phyloP scores from a whole-genome alignment of 2,888 invertebrate genomes.

The Drosophila greeni region DNA sequence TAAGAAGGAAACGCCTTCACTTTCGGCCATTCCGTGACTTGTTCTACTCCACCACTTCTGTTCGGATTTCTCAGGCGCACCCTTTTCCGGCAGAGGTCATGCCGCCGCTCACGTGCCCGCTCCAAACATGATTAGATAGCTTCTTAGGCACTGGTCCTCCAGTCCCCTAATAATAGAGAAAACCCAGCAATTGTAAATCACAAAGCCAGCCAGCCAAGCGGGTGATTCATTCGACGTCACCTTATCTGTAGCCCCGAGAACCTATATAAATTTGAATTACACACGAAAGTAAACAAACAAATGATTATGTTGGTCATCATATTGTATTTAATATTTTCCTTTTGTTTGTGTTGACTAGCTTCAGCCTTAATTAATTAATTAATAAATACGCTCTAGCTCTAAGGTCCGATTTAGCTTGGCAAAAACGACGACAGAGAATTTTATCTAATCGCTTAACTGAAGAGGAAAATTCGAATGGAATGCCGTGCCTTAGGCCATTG shows the following conservation, averaged over 20 bases:
- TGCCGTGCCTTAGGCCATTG: constrained; percentile 25
- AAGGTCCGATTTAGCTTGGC: constrained; percentile 17
- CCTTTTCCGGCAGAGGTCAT: neutral
- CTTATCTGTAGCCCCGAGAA: constrained; percentile 12
- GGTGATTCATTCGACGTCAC: constrained; percentile 22
- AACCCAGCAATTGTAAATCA: constrained; percentile 22
- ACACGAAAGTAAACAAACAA: constrained; percentile 12
- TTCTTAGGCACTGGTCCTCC: neutral
- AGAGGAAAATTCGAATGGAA: constrained; percentile 21
- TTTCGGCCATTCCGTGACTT: neutral
- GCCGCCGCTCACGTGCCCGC: constrained; percentile 4
- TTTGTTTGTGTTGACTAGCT: constrained; percentile 41
- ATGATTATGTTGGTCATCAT: constrained; percentile 41
- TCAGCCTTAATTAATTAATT: constrained; percentile 43
- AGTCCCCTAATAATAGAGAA: constrained; percentile 1
- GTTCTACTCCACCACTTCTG: neutral
- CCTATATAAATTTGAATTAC: constrained; percentile 9
- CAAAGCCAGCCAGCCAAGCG: neutral
- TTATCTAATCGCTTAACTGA: constrained; percentile 36
- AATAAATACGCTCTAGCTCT: constrained; percentile 43
- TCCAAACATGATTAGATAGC: constrained; percentile 23
- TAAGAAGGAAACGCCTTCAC: constrained; percentile 2
- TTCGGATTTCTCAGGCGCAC: neutral
- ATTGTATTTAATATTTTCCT: constrained; percentile 23
- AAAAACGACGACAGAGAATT: constrained; percentile 7